Percentiles rank a stretch among this genome's conserved stretches.
Conservation (phyloP, 2,888 invertebrate species). For the Poecilobothrus nobilitatus region DNA sequence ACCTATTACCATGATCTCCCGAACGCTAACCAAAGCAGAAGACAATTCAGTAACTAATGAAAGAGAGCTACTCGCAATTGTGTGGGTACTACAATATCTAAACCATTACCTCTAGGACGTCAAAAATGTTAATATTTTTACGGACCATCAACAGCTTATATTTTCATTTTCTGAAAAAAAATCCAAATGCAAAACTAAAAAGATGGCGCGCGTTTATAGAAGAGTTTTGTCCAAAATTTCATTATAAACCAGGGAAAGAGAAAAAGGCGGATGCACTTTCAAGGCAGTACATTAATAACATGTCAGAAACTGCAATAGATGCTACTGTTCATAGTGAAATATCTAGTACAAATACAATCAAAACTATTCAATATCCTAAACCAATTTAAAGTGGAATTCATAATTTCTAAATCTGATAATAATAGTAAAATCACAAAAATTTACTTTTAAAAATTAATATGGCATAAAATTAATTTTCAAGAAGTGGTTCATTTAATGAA, state of each 20-base stretch:
- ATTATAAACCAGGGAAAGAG: no score
- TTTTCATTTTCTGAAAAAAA: not conserved
- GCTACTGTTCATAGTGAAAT: no score
- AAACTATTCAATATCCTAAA: no score
- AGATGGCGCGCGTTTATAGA: not conserved
- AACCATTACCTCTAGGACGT: not conserved
- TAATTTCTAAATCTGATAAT: no score
- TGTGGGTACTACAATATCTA: not conserved
- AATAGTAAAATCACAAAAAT: no score
- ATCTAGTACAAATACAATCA: no score
- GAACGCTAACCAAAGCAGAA: not conserved
- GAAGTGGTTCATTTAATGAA: no score
- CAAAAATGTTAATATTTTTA: not conserved
- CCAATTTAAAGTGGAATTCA: no score
- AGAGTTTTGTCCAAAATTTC: not conserved
- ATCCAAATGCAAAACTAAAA: not conserved
- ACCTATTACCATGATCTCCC: not conserved
- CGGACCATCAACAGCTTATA: not conserved
- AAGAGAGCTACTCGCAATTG: not conserved
- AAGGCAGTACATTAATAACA: not conserved
- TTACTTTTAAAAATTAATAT: no score
- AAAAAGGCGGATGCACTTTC: no score
- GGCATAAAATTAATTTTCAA: no score
- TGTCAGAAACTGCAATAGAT: not conserved
- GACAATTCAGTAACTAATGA: not conserved